Evolutionary conservation across 2,113 vertebrate genomes (phyloP).

Genomic region (Phocoena sinus): DNA sequence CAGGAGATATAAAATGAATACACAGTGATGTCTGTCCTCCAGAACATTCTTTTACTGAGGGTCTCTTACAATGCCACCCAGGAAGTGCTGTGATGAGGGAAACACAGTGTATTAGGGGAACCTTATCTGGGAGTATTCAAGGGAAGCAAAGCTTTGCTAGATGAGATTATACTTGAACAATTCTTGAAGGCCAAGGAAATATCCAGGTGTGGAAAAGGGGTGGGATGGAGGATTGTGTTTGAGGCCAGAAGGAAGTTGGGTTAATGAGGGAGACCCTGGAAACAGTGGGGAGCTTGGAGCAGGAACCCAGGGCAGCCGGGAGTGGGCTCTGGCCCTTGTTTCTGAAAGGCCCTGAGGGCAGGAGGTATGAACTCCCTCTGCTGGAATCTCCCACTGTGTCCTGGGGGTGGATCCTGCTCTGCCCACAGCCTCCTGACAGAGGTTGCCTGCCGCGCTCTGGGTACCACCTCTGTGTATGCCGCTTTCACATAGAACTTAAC

Average conservation of each 20-base stretch:
- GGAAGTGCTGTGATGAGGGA: not conserved
- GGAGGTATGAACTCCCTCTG: rapidly evolving
- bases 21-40: not conserved
- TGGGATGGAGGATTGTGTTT: not conserved
- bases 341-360: not conserved
- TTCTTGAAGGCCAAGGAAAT: not conserved
- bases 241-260: not conserved
- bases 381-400: not conserved
- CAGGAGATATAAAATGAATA: not conserved
- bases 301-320: too few species aligned
- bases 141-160: not conserved
- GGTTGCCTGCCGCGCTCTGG: not conserved
- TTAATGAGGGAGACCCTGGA: not conserved
- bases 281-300: not conserved
- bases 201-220: not conserved
- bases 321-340: not conserved
- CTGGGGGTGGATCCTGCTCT: rapidly evolving
- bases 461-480: too few species aligned
- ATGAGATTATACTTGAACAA: not conserved
- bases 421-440: not conserved
- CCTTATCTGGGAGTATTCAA: not conserved
- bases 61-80: not conserved
- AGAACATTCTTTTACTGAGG: not conserved
- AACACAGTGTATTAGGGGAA: not conserved
- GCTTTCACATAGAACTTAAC: not conserved